Percentiles rank a stretch among this genome's conserved stretches.
These are phyloP conservation scores for Helicolenus hilgendorfi DNA, from an alignment of 2,797 vertebrate genomes.

Conservation along the genomic window DNA sequence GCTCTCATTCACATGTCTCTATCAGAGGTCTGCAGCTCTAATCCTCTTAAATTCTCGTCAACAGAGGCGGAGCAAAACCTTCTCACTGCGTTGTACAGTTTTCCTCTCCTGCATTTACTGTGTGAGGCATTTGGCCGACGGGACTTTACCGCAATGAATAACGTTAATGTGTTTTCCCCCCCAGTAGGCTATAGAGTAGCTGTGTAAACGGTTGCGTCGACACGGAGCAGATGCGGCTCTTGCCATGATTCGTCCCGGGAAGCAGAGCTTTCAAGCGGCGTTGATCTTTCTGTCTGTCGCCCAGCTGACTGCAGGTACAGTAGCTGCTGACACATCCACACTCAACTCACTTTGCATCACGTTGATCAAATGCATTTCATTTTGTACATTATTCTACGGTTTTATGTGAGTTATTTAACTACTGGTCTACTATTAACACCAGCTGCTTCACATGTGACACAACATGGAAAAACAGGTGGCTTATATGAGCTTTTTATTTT, in stretches of 20 bases:
- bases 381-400: too few relatives aligned
- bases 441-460: neutral
- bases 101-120: constrained; percentile 48
- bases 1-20: constrained; percentile 80
- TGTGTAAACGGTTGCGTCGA: constrained; percentile 43
- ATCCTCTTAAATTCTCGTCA: constrained; percentile 85
- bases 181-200: constrained; percentile 24
- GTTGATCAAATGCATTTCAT: neutral
- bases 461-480: too few relatives aligned
- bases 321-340: neutral
- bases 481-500: neutral
- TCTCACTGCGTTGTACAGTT: constrained; percentile 55
- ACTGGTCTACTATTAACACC: neutral
- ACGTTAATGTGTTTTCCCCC: constrained; percentile 10
- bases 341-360: neutral
- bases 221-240: constrained; percentile 81
- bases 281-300: constrained; percentile 85
- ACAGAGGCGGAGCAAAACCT: constrained; percentile 84
- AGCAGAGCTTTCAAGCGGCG: constrained; percentile 80
- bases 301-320: constrained; percentile 88
- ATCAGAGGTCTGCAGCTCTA: constrained; percentile 79
- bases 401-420: too few relatives aligned
- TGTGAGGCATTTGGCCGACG: constrained; percentile 44
- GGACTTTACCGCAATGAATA: constrained; percentile 44
- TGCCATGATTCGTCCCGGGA: constrained; percentile 85